Base-by-base conservation (phyloP, 2,888 invertebrate genomes). In the Noctua fimbriata region DNA sequence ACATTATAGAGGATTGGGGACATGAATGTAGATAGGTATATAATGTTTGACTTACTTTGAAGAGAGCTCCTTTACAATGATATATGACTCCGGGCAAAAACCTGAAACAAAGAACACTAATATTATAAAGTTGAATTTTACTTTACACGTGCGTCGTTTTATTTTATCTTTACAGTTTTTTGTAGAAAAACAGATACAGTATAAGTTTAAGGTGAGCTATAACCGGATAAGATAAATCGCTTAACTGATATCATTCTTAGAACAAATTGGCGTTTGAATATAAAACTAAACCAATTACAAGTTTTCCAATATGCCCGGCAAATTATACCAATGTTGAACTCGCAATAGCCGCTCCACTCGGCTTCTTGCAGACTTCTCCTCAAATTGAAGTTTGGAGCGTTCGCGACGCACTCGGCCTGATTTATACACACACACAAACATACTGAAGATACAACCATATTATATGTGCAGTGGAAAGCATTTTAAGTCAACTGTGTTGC, bases 221-320 rank as follows among this genome's bases (percentile, higher is more conserved):
- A 84, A 69, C 58, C 65, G 71, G 84, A 80, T 78, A 76, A 77
- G 85, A 86, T 88, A 91, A 91, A 90, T 91, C 92, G 92, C 86
- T 89, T 92, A 93, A 93, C 91, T 92, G 92, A 93, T 94, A 94
- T 94, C 90, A 93, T 93, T 94, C 94, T 94, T 90, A 88, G 90
- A 93, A 93, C 93, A 94, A 92, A 94, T 93, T 91, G 91, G 89
- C 90, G 90, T 55, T 76, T 93, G 93, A 94, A 95, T 94, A 95
- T 95, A 95, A 96, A 95, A 96, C 94, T 95, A 95, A 96, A 95
- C 93, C 95, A 96, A 96, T 96, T 95, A 95, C 94, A 96, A 96
- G 95, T 96, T 95, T 96, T 95, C 95, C 95, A 95, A 95, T 95
- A 95, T 94, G 94, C 93, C 93, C 91, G 92, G 94, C 92, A 94